Conservation (phyloP, 2,888 invertebrate species). For the Synergus japonicus region DNA sequence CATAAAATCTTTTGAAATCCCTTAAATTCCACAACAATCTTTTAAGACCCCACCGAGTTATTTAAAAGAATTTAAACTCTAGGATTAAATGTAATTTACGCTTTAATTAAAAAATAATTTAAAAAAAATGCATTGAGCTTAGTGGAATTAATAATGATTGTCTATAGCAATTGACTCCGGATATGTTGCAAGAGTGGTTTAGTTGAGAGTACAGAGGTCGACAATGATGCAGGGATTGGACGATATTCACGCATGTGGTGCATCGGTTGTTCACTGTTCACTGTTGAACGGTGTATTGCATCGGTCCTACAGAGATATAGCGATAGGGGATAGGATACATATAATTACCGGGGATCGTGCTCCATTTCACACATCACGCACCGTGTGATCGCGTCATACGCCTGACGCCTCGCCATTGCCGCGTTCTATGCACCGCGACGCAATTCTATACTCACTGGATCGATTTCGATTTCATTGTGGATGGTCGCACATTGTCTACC, state of each 20-base stretch:
- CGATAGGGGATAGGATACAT: slow-evolving; percentile 72
- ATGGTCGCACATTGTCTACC: slow-evolving; percentile 49
- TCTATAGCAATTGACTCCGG: slow-evolving; percentile 32
- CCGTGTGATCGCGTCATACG: slow-evolving; percentile 73
- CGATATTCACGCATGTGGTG: slow-evolving; percentile 70
- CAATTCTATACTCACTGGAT: slow-evolving; percentile 60
- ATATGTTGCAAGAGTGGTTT: slow-evolving; percentile 23
- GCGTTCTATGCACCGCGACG: slow-evolving; percentile 58
- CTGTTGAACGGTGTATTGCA: slow-evolving; percentile 59
- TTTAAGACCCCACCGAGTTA: too few species aligned
- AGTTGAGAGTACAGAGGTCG: slow-evolving; percentile 31
- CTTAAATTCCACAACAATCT: too few species aligned
- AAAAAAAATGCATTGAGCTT: neutral
- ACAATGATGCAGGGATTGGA: slow-evolving; percentile 59
- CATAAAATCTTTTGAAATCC: too few species aligned
- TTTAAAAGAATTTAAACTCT: too few species aligned
- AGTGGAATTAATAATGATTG: slow-evolving; percentile 4
- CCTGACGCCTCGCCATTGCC: slow-evolving; percentile 68
- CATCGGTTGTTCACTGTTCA: slow-evolving; percentile 67
- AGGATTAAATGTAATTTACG: too few species aligned
- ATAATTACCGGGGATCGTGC: slow-evolving; percentile 73
- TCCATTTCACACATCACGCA: slow-evolving; percentile 74
- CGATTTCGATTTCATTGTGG: slow-evolving; percentile 62
- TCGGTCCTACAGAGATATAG: slow-evolving; percentile 62
- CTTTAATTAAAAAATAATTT: too few species aligned